Base-by-base conservation (phyloP, 2,113 vertebrate genomes). In the Cynopterus brachyotis region DNA sequence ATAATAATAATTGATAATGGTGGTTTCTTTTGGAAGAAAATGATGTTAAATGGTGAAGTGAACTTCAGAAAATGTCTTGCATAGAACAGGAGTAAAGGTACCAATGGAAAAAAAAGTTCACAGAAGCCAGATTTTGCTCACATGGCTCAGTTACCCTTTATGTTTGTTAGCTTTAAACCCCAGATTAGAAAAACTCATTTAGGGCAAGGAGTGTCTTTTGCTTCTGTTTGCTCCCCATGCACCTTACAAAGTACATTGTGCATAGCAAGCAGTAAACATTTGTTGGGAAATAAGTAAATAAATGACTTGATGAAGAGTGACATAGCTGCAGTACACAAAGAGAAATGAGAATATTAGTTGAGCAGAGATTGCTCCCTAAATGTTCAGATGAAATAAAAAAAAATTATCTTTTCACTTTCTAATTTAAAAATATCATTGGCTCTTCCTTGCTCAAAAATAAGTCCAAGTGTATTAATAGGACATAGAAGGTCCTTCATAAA, bases 341-440 rank as follows among this genome's bases (percentile, higher is more conserved):
- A 94, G 53, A 80, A 95, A 95, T 73, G 17, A 94, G 45, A 89
- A 84, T 79, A 40, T 90, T 94, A 82, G 47, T 11, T 87, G 32
- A 90, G 13, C 59, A 84, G 81, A 92, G 89, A 88, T 81, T 91
- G 59, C 47, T 94, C 37, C 55, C 70, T 93, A 40, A 84, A 91
- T 94, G 64, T 84, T 89, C 57, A 86, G 45, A 75, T 73, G 69
- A 55, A 95, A 92, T 96, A 79, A 86, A 50, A 86, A 50, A 96
- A 97, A 91, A 59, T 81, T 75, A 94, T 80, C 50, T 81, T 95
- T 50, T 70, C 64, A 75, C 60, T 95, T 95, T 50, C 91, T 95
- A 50, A 91, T 94, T 89, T 91, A 32, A 97, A 96, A 87, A 72
- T 26, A 83, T n/a, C 35, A 12, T 37, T 95, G 95, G 1, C n/a